phyloP scores from a whole-genome alignment of 2,113 vertebrate genomes.

The Callipepla californica region DNA sequence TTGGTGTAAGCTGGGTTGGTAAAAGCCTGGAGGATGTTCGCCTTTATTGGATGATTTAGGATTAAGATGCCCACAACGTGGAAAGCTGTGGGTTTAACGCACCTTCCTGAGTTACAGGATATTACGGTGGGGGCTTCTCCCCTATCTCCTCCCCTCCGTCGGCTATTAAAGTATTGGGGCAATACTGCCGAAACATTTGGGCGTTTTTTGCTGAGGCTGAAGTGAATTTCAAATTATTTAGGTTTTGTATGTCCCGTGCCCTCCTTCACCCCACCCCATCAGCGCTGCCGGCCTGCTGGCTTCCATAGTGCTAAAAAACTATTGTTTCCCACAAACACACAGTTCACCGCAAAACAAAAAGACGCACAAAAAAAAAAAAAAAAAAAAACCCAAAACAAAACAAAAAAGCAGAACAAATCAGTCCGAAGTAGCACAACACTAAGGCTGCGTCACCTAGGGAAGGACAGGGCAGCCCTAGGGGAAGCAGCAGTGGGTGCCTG shows the following conservation, averaged over 20 bases:
- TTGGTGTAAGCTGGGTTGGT: neutral
- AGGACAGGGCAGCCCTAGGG: neutral
- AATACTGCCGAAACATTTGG: neutral
- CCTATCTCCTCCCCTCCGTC: neutral
- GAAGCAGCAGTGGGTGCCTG: neutral
- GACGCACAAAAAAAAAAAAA: too few relatives aligned
- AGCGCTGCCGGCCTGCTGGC: neutral
- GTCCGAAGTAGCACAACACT: neutral
- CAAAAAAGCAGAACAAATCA: neutral
- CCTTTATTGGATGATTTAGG: constrained; percentile 11
- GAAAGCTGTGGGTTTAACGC: neutral
- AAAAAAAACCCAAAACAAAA: rapidly evolving
- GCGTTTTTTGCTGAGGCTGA: neutral
- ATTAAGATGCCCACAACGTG: neutral
- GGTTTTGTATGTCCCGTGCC: neutral
- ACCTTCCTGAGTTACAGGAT: neutral
- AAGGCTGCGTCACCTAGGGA: neutral
- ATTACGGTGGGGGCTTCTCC: neutral
- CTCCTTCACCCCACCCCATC: neutral
- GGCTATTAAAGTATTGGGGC: neutral
- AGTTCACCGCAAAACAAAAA: neutral
- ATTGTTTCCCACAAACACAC: neutral
- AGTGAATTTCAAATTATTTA: neutral
- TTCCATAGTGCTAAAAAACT: neutral
- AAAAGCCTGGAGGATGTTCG: neutral